Base-by-base conservation (phyloP, 2,888 invertebrate genomes). In the Chrysotoxum bicinctum region DNA sequence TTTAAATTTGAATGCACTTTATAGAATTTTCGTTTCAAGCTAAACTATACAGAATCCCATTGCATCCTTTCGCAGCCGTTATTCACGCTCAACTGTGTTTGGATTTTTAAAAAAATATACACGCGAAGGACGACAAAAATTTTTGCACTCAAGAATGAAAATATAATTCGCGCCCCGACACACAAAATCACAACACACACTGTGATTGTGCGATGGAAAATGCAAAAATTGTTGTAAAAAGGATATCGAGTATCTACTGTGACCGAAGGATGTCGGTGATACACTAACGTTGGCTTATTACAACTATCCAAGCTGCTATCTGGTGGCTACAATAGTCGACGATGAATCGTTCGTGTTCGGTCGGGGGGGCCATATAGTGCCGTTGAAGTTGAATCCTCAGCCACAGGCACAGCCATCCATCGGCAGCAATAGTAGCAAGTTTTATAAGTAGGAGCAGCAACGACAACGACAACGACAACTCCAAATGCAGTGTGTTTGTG, bases 31-130 rank as follows among this genome's bases (percentile, higher is more conserved):
- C 2, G 7, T 19, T 56, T 56, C 10, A 48, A 12, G 45, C 19
- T n/a, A 21, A 21, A 16, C 21, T 37, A 37, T 16, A 73, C 10
- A 69, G 50, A 66, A 32, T 50, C 37, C 52, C 35, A 87, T 88
- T 87, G 88, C 89, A 89, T 89, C 90, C 92, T 91, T 90, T 90
- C 91, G 90, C 90, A 89, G 89, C 90, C 90, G 91, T 90, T 90
- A 90, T 91, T 91, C 91, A 91, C 92, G 91, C 89, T 90, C 89
- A 91, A 91, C 92, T 91, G 91, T 81, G 66, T 60, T 43, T 54
- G 35, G 37, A 60, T 45, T 54, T 40, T 58, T 58, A 84, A 81
- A 72, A 75, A 21, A 66, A 45, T 10, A 54, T 54, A 21, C 60
- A 80, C 72, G 35, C 35, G 48, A 40, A 35, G 21, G 52, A 35